Evolutionary conservation across 2,113 vertebrate species (phyloP).

Genomic region (Sitta europaea): DNA sequence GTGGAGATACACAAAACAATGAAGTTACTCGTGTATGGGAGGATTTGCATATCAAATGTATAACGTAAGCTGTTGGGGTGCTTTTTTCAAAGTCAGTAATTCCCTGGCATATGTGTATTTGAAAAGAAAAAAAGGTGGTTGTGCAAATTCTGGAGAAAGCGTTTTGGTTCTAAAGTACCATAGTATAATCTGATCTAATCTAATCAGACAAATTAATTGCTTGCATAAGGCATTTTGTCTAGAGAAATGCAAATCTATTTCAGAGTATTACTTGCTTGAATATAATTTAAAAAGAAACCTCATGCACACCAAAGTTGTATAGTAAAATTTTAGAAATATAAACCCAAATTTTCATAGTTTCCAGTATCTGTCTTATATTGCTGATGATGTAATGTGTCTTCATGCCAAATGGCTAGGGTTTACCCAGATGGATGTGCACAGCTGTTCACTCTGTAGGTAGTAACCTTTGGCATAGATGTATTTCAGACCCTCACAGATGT

Average conservation of each 20-base stretch:
- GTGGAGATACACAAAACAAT: neutral
- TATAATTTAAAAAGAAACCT: neutral
- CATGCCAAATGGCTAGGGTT: neutral
- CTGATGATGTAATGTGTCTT: neutral
- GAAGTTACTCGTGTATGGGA: neutral
- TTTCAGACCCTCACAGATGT: neutral
- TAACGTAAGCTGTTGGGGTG: neutral
- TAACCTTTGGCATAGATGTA: neutral
- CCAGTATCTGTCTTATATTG: accelerated
- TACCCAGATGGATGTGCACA: neutral
- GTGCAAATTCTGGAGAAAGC: neutral
- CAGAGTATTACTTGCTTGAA: neutral
- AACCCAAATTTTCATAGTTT: neutral
- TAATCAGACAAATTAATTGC: neutral
- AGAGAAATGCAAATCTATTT: neutral
- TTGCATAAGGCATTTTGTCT: neutral
- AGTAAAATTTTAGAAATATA: neutral
- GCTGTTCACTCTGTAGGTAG: neutral
- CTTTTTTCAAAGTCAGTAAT: neutral
- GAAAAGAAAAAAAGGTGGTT: neutral
- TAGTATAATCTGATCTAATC: neutral
- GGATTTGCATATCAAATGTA: neutral
- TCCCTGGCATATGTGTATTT: neutral
- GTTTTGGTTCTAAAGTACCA: neutral
- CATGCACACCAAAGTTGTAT: neutral